A percentile compares a stretch with the other conserved stretches of the same genome.
phyloP scores from a whole-genome alignment of 2,113 vertebrate genomes.

The Gavialis gangeticus region DNA sequence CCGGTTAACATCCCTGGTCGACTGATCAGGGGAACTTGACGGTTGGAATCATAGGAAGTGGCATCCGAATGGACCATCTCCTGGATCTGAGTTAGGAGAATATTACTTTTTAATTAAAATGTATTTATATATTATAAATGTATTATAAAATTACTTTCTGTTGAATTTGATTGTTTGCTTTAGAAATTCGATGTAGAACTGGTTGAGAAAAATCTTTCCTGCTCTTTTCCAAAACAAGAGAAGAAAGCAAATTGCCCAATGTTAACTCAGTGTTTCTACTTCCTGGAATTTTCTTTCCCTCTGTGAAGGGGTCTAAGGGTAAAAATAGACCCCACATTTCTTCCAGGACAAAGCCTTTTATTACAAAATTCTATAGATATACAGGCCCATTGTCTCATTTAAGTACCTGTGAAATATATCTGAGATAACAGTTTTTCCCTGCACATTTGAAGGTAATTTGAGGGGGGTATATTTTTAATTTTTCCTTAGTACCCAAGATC shows the following conservation, averaged over 20 bases:
- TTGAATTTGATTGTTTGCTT: not conserved
- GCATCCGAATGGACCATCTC: conserved; percentile 95
- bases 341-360: too few relatives aligned
- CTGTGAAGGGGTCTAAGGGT: too few relatives aligned
- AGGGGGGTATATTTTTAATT: too few relatives aligned
- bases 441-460: too few relatives aligned
- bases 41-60: conserved; percentile 88
- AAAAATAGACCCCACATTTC: too few relatives aligned
- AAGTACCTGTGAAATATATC: too few relatives aligned
- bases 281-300: accelerated
- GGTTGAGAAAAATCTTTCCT: not conserved
- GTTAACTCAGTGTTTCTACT: not conserved
- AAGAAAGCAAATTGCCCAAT: not conserved
- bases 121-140: not conserved
- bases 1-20: conserved; percentile 90
- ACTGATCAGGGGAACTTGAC: conserved; percentile 91
- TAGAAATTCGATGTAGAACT: accelerated
- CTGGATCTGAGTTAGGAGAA: conserved; percentile 93
- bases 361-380: too few relatives aligned
- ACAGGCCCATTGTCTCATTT: too few relatives aligned
- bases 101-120: conserved; percentile 47
- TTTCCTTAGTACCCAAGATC: too few relatives aligned
- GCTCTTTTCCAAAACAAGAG: not conserved
- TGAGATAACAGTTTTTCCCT: too few relatives aligned
- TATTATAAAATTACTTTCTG: not conserved